These are phyloP conservation scores for Hoplostethus mediterraneus DNA, from an alignment of 2,797 vertebrate species.

Conservation along the genomic window DNA sequence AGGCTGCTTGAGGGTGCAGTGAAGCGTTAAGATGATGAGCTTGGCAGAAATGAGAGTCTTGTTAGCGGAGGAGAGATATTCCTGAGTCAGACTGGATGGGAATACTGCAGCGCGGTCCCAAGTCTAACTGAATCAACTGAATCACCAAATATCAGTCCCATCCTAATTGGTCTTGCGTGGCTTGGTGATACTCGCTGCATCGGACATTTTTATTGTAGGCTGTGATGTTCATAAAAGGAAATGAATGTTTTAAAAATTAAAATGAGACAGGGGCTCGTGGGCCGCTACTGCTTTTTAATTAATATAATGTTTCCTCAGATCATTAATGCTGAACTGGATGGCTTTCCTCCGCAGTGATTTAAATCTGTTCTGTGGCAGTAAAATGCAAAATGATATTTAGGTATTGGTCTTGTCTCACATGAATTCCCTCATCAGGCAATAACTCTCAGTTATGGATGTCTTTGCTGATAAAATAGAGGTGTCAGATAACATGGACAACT, in stretches of 20 bases:
- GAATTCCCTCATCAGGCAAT: background rate
- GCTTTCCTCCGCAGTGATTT: background rate
- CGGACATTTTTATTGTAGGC: background rate
- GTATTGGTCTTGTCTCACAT: too few species aligned
- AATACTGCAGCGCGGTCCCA: constrained; percentile 48
- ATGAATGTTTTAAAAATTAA: background rate
- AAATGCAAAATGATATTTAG: constrained; percentile 7
- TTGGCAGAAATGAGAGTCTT: constrained; percentile 57
- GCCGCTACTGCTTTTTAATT: background rate
- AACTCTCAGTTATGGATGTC: background rate
- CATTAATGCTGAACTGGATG: background rate
- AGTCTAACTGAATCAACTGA: constrained; percentile 54
- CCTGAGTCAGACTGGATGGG: constrained; percentile 72
- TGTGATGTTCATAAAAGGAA: constrained; percentile 1
- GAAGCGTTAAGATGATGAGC: constrained; percentile 68
- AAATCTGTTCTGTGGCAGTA: background rate
- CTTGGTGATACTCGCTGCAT: background rate
- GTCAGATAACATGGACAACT: constrained; percentile 3
- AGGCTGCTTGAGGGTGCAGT: constrained; percentile 48
- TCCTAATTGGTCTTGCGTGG: constrained; percentile 13
- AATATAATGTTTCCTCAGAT: background rate
- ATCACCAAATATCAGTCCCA: constrained; percentile 29
- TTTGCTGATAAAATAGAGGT: constrained; percentile 14
- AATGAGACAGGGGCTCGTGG: background rate
- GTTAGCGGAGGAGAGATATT: constrained; percentile 60